Evolutionary conservation across 2,888 invertebrate genomes (phyloP), one percentile per base, ranked within the genome.

Genomic region (Polietes domitor): DNA sequence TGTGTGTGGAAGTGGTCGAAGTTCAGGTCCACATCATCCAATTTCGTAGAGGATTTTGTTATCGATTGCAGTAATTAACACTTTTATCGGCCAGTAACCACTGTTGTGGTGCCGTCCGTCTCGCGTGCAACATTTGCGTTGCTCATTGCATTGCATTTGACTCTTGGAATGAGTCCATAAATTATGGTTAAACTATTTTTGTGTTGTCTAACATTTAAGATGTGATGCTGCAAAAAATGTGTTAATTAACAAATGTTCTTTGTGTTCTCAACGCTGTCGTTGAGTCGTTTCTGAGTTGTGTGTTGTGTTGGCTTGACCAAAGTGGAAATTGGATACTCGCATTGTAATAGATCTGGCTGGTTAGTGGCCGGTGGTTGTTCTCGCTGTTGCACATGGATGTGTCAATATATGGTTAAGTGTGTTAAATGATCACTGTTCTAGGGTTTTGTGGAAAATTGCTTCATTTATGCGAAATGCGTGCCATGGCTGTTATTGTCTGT

Each of bases 181-280:
- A 75, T 79, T 82, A 82, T 82, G 82, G 78, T 32, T 41, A 72
- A 72, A 79, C 32, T 53, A 82, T 85, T 68, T 74, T 32, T 79
- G 41, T 24, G 24, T 65, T 75, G 76, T 37, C 24, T 50, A 78
- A 74, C 76, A 80, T 74, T 82, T 61, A 10, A 63, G 32, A n/a
- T 47, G 74, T 68, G 77, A 77, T 80, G 77, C 65, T 21, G 76
- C 50, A 85, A 83, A 81, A 63, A 68, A 86, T 85, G 82, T 85
- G 80, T 86, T 85, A 86, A 86, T 86, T 82, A 86, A 73, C 72
- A 80, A 82, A 77, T 80, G 74, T 80, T 74, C 37, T 77, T 70
- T 41, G 15, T 28, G 71, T 47, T 19, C 21, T 28, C 15, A 32
- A 15, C 28, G 15, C 61, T 61, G 61, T 61, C 61, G 61, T 24